These are phyloP conservation scores for Isotomurus palustris DNA, from an alignment of 2,888 invertebrate genomes.

Conservation along the genomic window DNA sequence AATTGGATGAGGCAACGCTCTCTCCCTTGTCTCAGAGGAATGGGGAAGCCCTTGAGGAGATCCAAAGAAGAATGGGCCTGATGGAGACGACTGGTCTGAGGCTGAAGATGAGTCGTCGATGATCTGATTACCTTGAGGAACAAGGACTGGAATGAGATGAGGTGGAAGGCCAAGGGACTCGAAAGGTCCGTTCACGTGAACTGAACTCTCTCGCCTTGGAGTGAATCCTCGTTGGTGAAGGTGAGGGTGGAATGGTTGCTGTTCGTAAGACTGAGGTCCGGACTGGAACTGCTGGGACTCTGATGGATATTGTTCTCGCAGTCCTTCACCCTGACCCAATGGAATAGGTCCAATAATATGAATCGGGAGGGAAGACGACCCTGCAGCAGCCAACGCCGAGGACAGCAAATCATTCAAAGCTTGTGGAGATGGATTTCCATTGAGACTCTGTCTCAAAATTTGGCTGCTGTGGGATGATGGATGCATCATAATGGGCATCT, in stretches of 20 bases:
- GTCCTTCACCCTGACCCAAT: constrained; percentile 18
- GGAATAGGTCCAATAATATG: constrained; percentile 50
- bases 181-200: constrained; percentile 7
- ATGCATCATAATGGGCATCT: constrained; percentile 1
- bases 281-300: constrained; percentile 19
- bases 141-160: constrained; percentile 24
- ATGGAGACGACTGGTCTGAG: constrained; percentile 15
- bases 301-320: too few relatives aligned
- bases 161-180: constrained; percentile 13
- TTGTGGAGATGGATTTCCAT: constrained; percentile 10
- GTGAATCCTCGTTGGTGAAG: not conserved
- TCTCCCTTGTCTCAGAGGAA: constrained; percentile 22
- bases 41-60: not conserved
- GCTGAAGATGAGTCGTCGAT: not conserved
- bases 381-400: constrained; percentile 52
- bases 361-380: constrained; percentile 49
- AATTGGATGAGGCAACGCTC: constrained; percentile 43
- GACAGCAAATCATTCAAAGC: constrained; percentile 31
- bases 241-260: not conserved
- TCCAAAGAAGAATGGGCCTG: constrained; percentile 1
- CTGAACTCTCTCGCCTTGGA: not conserved
- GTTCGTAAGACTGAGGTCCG: constrained; percentile 2
- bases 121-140: constrained; percentile 8
- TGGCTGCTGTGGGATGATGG: constrained; percentile 13
- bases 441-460: not conserved